These are phyloP conservation scores for Aphelenchoides fujianensis DNA, from an alignment of 1,140 invertebrate genomes.

Conservation along the genomic window DNA sequence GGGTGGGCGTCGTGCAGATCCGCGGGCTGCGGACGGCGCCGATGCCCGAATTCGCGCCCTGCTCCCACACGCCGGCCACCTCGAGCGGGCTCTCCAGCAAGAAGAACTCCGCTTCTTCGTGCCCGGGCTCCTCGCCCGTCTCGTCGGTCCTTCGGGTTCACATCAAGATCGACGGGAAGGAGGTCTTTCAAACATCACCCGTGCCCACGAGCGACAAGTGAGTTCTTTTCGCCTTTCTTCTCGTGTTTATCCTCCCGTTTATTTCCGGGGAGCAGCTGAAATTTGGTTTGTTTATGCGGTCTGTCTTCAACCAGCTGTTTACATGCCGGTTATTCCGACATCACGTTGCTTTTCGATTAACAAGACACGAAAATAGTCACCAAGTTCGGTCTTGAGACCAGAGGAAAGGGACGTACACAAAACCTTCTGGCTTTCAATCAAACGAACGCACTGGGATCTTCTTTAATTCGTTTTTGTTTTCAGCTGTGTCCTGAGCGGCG, in stretches of 20 bases:
- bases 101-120: not conserved
- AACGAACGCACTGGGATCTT: no score
- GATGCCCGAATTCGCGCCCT: not conserved
- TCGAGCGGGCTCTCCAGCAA: not conserved
- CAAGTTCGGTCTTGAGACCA: no score
- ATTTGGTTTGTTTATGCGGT: not conserved
- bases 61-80: not conserved
- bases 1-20: not conserved
- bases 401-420: no score
- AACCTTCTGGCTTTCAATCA: no score
- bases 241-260: not conserved
- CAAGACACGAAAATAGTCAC: no score
- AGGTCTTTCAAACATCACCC: slow-evolving; percentile 9
- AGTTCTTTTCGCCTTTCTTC: slow-evolving; percentile 1
- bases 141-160: slow-evolving; percentile 17
- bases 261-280: slow-evolving; percentile 11
- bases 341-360: no score
- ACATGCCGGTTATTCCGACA: no score
- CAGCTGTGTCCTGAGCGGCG: slow-evolving; percentile 15
- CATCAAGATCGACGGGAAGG: slow-evolving; percentile 21
- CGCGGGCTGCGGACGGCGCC: slow-evolving; percentile 10
- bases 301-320: no score
- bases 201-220: slow-evolving; percentile 12
- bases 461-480: no score
- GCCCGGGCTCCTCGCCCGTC: not conserved